phyloP scores from a whole-genome alignment of 1,140 invertebrate species.

The Drosophila orena region DNA sequence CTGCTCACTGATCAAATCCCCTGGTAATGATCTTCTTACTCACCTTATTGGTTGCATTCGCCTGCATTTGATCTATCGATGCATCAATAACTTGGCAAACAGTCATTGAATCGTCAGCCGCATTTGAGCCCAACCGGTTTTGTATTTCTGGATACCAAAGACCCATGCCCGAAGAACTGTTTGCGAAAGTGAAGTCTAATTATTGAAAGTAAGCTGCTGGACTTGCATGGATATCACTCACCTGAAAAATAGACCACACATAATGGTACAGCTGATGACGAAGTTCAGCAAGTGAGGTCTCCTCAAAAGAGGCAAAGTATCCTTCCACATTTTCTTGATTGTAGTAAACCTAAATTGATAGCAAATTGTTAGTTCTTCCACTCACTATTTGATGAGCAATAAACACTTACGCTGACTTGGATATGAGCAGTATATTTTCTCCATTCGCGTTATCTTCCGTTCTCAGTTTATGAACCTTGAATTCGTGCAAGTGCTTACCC shows the following conservation, averaged over 20 bases:
- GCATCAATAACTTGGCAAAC: slow-evolving; percentile 83
- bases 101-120: slow-evolving; percentile 52
- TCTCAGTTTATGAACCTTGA: slow-evolving; percentile 62
- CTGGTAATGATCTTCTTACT: neutral
- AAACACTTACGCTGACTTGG: slow-evolving; percentile 65
- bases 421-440: slow-evolving; percentile 43
- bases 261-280: slow-evolving; percentile 74
- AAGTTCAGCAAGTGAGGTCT: slow-evolving; percentile 78
- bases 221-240: slow-evolving; percentile 7
- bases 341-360: slow-evolving; percentile 28
- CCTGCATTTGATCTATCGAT: slow-evolving; percentile 56
- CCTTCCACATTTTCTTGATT: slow-evolving; percentile 72
- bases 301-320: slow-evolving; percentile 74
- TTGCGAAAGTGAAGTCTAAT: neutral
- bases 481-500: slow-evolving; percentile 80
- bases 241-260: slow-evolving; percentile 84
- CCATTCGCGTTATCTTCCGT: slow-evolving; percentile 13
- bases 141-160: slow-evolving; percentile 85
- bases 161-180: slow-evolving; percentile 82
- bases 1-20: neutral
- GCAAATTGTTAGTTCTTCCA: neutral
- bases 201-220: neutral
- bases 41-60: slow-evolving; percentile 37
- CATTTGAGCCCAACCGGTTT: slow-evolving; percentile 75
- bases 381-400: neutral